Evolutionary conservation across 2,113 vertebrate genomes (phyloP), one percentile per base, ranked within the genome.

Genomic region (Gasterosteus nipponicus): DNA sequence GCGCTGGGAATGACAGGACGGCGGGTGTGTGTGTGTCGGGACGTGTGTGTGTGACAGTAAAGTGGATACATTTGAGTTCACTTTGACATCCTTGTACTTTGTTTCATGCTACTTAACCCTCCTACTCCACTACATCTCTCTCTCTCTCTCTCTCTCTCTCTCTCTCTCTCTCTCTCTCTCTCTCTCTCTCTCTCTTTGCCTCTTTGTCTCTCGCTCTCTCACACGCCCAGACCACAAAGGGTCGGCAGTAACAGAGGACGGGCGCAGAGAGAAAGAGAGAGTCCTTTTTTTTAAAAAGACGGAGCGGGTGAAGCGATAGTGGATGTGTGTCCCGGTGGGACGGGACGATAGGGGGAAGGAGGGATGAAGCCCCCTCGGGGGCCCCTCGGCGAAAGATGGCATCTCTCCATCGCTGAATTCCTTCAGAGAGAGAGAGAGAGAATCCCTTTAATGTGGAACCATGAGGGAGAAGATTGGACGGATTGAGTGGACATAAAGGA

Each of bases 231-330:
- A 80, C 68, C 68, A 63, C 85, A 85, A 80, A 86, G 39, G 51
- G 6, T n/a, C 47, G 0, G 33, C 56, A 74, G 75, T 64, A 54
- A 80, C 58, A 61, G 61, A 47, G 69, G 70, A 41, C 60, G 78
- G 73, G 75, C 26, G 62, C 68, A 46, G 35, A 47, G 53, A 56
- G 18, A 59, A 35, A 69, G 31, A 70, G 75, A 75, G 77, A 51
- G 59, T 15, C 41, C 35, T 11, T 49, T 73, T 75, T 35, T 35
- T 6, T 7, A 1, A 63, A 80, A 87, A 65, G n/a, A 49, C 57
- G 41, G 69, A 73, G 79, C 77, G 75, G 84, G 82, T 75, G 78
- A 73, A 78, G 67, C 63, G 77, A 89, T 90, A 82, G 80, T 79
- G 75, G 69, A 63, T 71, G 47, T 49, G 71, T 71, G 80, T 75